phyloP scores from a whole-genome alignment of 2,797 vertebrate species.

The Sandelia bainsii region DNA sequence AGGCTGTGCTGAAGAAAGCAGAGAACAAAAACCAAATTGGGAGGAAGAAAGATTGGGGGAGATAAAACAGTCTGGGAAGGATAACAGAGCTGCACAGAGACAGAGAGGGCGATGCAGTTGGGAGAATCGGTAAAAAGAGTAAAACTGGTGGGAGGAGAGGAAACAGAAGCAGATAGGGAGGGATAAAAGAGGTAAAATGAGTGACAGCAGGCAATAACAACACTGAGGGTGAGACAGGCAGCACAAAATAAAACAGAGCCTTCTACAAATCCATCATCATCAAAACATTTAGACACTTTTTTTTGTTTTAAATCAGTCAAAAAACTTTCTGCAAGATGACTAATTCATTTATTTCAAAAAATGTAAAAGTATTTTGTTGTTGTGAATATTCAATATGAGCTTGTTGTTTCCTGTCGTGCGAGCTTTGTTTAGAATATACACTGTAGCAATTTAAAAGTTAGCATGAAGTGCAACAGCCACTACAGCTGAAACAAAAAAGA shows the following conservation, averaged over 20 bases:
- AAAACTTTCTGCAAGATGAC: constrained; percentile 11
- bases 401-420: constrained; percentile 2
- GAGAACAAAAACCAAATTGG: constrained; percentile 79
- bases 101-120: constrained; percentile 69
- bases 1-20: constrained; percentile 70
- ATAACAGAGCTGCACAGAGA: constrained; percentile 75
- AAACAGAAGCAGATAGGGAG: constrained; percentile 60
- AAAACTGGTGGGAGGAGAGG: constrained; percentile 79
- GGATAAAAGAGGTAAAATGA: constrained; percentile 66
- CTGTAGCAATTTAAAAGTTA: constrained; percentile 29
- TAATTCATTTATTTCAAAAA: constrained; percentile 31
- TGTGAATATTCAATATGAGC: constrained; percentile 15
- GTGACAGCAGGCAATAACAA: constrained; percentile 57
- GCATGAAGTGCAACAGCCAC: constrained; percentile 6
- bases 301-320: constrained; percentile 22
- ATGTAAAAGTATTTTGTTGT: constrained; percentile 23
- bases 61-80: constrained; percentile 78
- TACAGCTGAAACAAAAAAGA: constrained; percentile 20
- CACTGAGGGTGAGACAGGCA: constrained; percentile 42
- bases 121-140: constrained; percentile 70
- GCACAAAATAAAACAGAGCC: constrained; percentile 13
- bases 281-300: constrained; percentile 26
- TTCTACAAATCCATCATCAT: constrained; percentile 42
- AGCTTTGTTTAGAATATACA: constrained; percentile 37
- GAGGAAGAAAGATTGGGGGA: constrained; percentile 74